Conservation (phyloP, 1,140 invertebrate genomes). For the Zaprionus vittiger region DNA sequence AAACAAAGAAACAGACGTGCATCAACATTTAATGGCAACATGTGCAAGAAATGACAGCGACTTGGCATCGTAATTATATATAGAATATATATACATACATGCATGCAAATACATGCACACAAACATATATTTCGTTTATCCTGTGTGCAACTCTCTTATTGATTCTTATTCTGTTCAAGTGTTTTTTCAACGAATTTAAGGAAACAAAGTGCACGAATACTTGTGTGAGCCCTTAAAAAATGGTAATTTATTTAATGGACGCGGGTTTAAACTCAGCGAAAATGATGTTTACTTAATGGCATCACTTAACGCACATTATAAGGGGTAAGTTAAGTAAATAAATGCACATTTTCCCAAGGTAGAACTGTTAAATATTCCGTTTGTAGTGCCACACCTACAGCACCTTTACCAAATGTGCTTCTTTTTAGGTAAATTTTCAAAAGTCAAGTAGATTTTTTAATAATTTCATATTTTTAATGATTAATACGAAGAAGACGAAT, state of each 20-base stretch:
- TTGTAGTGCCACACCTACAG: too few species aligned
- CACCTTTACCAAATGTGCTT: too few species aligned
- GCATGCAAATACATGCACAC: background rate
- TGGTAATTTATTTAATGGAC: background rate
- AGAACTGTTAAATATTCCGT: background rate
- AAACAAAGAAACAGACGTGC: conserved; percentile 2
- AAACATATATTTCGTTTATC: background rate
- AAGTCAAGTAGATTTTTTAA: too few species aligned
- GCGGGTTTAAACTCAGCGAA: background rate
- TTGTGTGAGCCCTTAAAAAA: conserved; percentile 10
- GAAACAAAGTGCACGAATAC: background rate
- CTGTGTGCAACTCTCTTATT: conserved; percentile 7
- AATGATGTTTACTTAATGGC: background rate
- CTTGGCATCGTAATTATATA: conserved; percentile 50
- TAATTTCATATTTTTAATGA: too few species aligned
- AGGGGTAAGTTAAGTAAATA: background rate
- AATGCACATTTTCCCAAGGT: background rate
- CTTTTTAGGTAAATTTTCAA: too few species aligned
- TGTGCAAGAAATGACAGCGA: conserved; percentile 58
- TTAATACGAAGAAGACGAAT: too few species aligned
- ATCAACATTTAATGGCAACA: conserved; percentile 50
- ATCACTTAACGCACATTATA: conserved; percentile 13
- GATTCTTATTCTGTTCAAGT: background rate
- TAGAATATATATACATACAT: conserved; percentile 6
- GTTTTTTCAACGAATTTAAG: conserved; percentile 10